Evolutionary conservation across 2,888 invertebrate species (phyloP), one percentile per base, ranked within the genome.

Genomic region (Pheosia tremula): DNA sequence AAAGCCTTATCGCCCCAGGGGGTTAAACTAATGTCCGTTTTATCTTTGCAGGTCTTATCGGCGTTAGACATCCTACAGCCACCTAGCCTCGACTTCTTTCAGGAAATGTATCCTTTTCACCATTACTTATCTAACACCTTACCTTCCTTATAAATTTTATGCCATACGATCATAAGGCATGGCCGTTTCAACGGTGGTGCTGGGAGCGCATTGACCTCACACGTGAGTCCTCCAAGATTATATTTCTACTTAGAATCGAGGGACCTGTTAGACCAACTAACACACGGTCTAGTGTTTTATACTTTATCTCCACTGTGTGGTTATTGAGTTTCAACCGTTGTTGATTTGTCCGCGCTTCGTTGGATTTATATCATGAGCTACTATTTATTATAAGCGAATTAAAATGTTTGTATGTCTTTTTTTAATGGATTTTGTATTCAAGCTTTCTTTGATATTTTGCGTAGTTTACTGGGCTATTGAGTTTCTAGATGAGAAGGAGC

Each of bases 21-120:
- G 60, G 41, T 59, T 62, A 37, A 58, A 68, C 62, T 78, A 64
- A 75, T 69, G 37, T 60, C 57, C 45, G 54, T 70, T 82, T 84
- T 88, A 72, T 82, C 77, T 88, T 95, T 95, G 59, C 96, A 99
- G 99, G 98, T 99, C 85, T 95, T 99, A 84, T 98, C 99, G 83
- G 98, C 99, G 80, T 95, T 98, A 94, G 99, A 99, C 95, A 99
- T 99, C 91, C 95, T 99, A 82, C 99, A 99, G 94, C 99, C 99
- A 84, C 98, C 99, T 80, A 98, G 98, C 94, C 96, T 99, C 94
- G 99, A 99, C 95, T 99, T 98, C 96, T 99, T 99, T 95, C 99
- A 99, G 95, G 99, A 99, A 97, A 98, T 99, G 99, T 99, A 98
- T 97, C 97, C 97, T 97, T 97, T 97, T 88, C 67, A 74, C 68